Percentiles rank a stretch among this genome's conserved stretches.
phyloP scores from a whole-genome alignment of 1,140 invertebrate species.

The Listronotus bonariensis region DNA sequence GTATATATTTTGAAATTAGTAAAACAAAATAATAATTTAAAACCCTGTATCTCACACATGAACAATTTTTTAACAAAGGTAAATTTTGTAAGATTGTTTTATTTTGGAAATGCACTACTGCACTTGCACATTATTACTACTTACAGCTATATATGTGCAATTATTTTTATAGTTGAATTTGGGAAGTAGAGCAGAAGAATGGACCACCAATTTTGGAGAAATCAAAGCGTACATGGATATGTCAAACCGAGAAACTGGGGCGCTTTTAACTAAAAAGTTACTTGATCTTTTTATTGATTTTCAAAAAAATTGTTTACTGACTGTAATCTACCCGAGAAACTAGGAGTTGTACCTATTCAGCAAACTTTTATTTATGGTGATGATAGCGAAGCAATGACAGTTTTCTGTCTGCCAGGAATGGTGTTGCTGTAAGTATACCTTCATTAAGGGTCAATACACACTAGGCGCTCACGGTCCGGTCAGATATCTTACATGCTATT shows the following conservation, averaged over 20 bases:
- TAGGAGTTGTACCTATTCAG: constrained; percentile 65
- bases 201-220: constrained; percentile 62
- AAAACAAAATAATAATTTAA: too few relatives aligned
- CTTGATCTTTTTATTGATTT: constrained; percentile 67
- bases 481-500: too few relatives aligned
- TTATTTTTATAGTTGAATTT: constrained; percentile 6
- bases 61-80: too few relatives aligned
- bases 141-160: too few relatives aligned
- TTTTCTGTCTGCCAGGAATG: constrained; percentile 81
- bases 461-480: too few relatives aligned
- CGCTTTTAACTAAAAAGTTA: constrained; percentile 66
- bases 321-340: constrained; percentile 63
- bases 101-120: too few relatives aligned
- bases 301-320: constrained; percentile 60
- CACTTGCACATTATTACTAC: too few relatives aligned
- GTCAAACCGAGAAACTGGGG: constrained; percentile 74
- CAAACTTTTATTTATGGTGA: constrained; percentile 69
- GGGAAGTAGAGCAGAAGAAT: constrained; percentile 56
- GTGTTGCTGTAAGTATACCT: constrained; percentile 65
- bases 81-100: too few relatives aligned
- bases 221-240: constrained; percentile 73
- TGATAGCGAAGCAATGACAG: constrained; percentile 66
- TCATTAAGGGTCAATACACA: too few relatives aligned
- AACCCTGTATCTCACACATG: too few relatives aligned
- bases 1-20: too few relatives aligned